Base-by-base conservation (phyloP, 1,140 invertebrate genomes). In the Drosophila rufa region DNA sequence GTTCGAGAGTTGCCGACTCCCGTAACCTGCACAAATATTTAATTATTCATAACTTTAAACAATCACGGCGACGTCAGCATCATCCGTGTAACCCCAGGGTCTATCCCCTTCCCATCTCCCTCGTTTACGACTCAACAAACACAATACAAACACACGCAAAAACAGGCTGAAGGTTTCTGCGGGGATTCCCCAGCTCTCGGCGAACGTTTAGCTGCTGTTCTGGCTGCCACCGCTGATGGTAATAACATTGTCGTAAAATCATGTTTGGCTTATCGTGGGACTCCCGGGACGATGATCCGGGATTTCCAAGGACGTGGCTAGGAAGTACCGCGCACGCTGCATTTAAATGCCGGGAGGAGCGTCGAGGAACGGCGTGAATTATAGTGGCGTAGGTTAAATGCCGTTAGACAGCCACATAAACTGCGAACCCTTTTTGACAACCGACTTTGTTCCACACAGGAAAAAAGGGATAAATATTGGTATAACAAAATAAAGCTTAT, bases 31-130 rank as follows among this genome's bases (percentile, higher is more conserved):
- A 60, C 83, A 92, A 92, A 92, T 92, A 92, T 92, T 92, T 92
- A 92, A 92, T 92, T 92, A 92, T 92, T 92, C 91, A 92, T 92
- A 92, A 92, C 91, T 85, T 87, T 87, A 87, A 83, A 91, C 83
- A 91, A 87, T 84, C 85, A 90, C 86, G 68, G 71, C 86, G 79
- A 81, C 84, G 77, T 86, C 69, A 75, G 73, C 82, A 81, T 86
- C 77, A 77, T 86, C 77, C 67, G 69, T 64, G 60, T 84, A 84
- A 84, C 80, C 84, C 80, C 65, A 57, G 64, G 80, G 84, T 67
- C 61, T 53, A 55, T 40, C 43, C 50, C 53, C 19, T 36, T 22
- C 17, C 22, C 4, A 30, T 25, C 25, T n/a, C 9, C 25, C 47
- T 50, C 79, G 40, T 78, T 89, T 89, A 75, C 86, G 70, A 85